Percentiles rank a stretch among this genome's conserved stretches.
Conservation (phyloP, 2,888 invertebrate species). For the Lamellibrachia columna region DNA sequence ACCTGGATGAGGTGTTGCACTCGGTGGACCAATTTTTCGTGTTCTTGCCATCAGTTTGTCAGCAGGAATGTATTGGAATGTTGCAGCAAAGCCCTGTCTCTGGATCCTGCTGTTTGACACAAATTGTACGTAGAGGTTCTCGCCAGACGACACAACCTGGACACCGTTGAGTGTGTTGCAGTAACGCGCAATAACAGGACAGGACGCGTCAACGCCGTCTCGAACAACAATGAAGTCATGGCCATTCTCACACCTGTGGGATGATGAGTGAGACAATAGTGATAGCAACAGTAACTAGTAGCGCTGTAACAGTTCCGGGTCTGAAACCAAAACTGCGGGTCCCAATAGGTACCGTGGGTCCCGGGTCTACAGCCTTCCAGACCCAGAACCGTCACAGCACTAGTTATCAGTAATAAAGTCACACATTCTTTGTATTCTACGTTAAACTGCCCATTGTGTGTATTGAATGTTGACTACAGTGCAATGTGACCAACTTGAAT, state of each 20-base stretch:
- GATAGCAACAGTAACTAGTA: neutral
- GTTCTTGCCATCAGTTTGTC: neutral
- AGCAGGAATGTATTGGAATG: conserved; percentile 34
- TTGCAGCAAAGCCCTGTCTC: conserved; percentile 43
- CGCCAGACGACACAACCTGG: conserved; percentile 37
- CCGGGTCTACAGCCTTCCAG: too few relatives aligned
- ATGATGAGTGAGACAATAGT: neutral
- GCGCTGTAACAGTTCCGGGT: too few relatives aligned
- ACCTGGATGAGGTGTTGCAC: neutral
- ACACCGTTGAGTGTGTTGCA: conserved; percentile 33
- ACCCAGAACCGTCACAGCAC: too few relatives aligned
- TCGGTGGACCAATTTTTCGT: neutral
- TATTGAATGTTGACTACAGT: too few relatives aligned
- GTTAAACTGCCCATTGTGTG: too few relatives aligned
- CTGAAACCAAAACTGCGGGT: too few relatives aligned
- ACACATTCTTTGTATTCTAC: too few relatives aligned
- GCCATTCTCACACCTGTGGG: conserved; percentile 39
- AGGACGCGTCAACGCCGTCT: conserved; percentile 37
- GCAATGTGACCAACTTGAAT: too few relatives aligned
- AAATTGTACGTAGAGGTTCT: conserved; percentile 37
- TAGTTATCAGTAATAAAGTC: too few relatives aligned
- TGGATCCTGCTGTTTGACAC: conserved; percentile 37
- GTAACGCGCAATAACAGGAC: conserved; percentile 39
- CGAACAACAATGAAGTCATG: conserved; percentile 40
- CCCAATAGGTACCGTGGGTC: too few relatives aligned